These are phyloP conservation scores for Channallabes apus DNA, from an alignment of 2,797 vertebrate species.

Conservation along the genomic window DNA sequence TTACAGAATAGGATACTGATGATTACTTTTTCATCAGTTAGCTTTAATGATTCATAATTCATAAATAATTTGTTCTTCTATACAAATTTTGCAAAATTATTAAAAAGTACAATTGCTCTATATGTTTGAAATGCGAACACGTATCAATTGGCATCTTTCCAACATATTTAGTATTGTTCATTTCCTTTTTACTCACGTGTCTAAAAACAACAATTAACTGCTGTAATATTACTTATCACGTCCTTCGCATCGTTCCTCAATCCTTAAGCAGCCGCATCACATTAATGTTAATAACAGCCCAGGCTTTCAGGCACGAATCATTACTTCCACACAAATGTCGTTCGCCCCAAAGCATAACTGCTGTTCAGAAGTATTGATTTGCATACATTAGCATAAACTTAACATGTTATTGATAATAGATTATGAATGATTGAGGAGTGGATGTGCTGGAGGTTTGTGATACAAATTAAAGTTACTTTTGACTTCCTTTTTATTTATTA, in stretches of 20 bases:
- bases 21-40: too few species aligned
- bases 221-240: not conserved
- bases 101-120: too few species aligned
- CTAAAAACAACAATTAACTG: conserved; percentile 39
- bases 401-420: conserved; percentile 27
- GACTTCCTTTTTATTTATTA: not conserved
- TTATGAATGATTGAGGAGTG: conserved; percentile 27
- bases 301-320: conserved; percentile 30
- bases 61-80: too few species aligned
- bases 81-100: too few species aligned
- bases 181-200: conserved; percentile 23
- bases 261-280: conserved; percentile 23
- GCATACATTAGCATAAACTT: conserved; percentile 44
- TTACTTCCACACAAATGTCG: conserved; percentile 24
- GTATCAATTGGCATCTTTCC: not conserved
- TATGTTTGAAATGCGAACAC: too few species aligned
- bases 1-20: too few species aligned
- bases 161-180: not conserved
- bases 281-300: conserved; percentile 25
- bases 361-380: conserved; percentile 52
- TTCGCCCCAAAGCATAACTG: conserved; percentile 21
- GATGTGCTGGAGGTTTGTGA: not conserved
- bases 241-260: conserved; percentile 7
- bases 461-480: not conserved
- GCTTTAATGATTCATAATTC: too few species aligned